Base-by-base conservation (phyloP, 2,113 vertebrate genomes). In the Leucosticte australis region DNA sequence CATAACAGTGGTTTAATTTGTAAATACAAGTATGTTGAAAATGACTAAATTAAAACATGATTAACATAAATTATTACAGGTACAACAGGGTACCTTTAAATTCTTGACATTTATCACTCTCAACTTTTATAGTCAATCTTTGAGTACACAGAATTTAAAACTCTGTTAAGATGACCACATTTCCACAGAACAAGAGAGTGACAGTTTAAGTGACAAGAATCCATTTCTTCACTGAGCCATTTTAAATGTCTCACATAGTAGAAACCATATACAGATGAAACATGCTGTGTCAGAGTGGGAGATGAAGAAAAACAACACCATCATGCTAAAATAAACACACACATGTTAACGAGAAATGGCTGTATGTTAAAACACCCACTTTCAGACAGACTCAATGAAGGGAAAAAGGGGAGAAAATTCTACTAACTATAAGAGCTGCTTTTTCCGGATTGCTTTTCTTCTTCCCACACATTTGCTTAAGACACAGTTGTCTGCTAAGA, bases 91-190 rank as follows among this genome's bases (percentile, higher is more conserved):
- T 92, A 97, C 94, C 97, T 96, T 82, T 75, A 93, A 96, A 95
- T 97, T 98, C 96, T 97, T 97, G 97, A 97, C 97, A 98, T 98
- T 97, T 93, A 97, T 98, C 98, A 98, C 97, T 97, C 97, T 97
- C 83, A 71, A 7, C 59, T 96, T 95, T 85, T 74, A 88, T 81
- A 95, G 89, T 97, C 83, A 89, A 68, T 90, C 55, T 84, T 87
- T 65, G 15, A 86, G 77, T 53, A 83, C 37, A 86, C 4, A 1
- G 46, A 93, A 90, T 85, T 95, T 93, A 89, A 97, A 88, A 86
- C 79, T 62, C 53, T 75, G 63, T 93, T 96, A 96, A 89, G 94
- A 93, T 78, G 90, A 97, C 21, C 23, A 78, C 21, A 57, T 87
- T 94, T 79, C 24, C 83, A 95, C 62, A 87, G 93, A 91, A 84